Conservation (phyloP, 2,888 invertebrate species). For the Nesidiocoris tenuis region DNA sequence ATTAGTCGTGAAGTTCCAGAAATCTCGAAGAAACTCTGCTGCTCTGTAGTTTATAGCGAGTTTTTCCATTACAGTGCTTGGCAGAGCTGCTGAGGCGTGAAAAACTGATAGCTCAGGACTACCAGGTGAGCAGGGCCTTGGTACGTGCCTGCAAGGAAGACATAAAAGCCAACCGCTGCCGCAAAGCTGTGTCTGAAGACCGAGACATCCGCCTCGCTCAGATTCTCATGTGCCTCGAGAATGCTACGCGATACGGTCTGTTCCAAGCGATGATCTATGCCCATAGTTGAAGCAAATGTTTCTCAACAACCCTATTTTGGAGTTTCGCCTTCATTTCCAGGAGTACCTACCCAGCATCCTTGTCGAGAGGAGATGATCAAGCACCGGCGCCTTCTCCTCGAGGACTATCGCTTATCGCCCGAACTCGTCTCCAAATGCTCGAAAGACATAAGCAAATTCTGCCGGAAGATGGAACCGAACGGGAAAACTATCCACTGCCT, state of each 20-base stretch:
- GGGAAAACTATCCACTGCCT: slow-evolving; percentile 93
- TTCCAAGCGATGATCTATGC: slow-evolving; percentile 5
- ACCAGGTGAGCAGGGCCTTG: slow-evolving; percentile 83
- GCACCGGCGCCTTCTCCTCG: slow-evolving; percentile 86
- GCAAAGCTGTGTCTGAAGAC: slow-evolving; percentile 77
- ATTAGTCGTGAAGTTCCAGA: too few species aligned
- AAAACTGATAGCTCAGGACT: slow-evolving; percentile 85
- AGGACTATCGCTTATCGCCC: slow-evolving; percentile 90
- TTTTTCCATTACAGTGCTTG: slow-evolving; percentile 61
- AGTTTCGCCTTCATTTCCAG: too few species aligned
- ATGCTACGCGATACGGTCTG: slow-evolving; percentile 68
- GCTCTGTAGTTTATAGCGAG: neutral
- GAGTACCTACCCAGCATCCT: neutral
- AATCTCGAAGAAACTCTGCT: too few species aligned
- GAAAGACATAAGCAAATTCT: slow-evolving; percentile 75
- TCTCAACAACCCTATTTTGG: too few species aligned
- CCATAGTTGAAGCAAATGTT: neutral
- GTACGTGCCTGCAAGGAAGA: slow-evolving; percentile 87
- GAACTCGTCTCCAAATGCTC: slow-evolving; percentile 87
- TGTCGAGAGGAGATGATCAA: slow-evolving; percentile 88
- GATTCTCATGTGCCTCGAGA: slow-evolving; percentile 88
- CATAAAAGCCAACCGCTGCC: slow-evolving; percentile 80
- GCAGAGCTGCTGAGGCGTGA: slow-evolving; percentile 82
- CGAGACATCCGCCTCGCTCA: slow-evolving; percentile 83
- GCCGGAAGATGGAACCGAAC: slow-evolving; percentile 72